Evolutionary conservation across 2,113 vertebrate genomes (phyloP).

Genomic region (Vanacampus margaritifer): DNA sequence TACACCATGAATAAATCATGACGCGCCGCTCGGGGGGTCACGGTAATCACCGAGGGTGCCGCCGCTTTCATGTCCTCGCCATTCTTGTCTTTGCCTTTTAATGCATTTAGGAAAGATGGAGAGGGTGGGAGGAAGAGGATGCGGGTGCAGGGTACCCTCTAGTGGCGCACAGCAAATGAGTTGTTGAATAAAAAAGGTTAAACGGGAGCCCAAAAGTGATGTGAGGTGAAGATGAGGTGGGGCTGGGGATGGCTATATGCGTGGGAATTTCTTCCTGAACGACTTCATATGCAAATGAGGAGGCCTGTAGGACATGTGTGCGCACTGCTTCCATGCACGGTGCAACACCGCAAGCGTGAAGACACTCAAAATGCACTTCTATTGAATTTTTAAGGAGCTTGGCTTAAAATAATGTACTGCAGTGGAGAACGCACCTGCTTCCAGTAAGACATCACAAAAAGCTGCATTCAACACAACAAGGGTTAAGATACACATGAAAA

Average conservation of each 20-base stretch:
- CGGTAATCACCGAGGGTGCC: slow-evolving; percentile 17
- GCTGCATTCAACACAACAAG: not conserved
- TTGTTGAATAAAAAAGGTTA: slow-evolving; percentile 45
- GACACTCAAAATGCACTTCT: too few relatives aligned
- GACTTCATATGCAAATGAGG: slow-evolving; percentile 58
- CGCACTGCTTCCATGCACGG: not conserved
- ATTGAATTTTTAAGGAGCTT: not conserved
- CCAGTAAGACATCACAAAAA: not conserved
- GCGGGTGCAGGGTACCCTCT: slow-evolving; percentile 62
- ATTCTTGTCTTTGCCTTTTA: slow-evolving; percentile 6
- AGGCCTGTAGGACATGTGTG: not conserved
- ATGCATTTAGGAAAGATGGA: not conserved
- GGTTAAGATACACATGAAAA: slow-evolving; percentile 52
- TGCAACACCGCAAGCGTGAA: not conserved
- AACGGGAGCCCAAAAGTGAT: slow-evolving; percentile 27
- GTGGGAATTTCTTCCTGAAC: slow-evolving; percentile 32
- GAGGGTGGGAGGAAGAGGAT: not conserved
- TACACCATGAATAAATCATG: slow-evolving; percentile 11
- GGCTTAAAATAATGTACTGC: not conserved
- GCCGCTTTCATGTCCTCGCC: slow-evolving; percentile 13
- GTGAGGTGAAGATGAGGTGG: slow-evolving; percentile 28
- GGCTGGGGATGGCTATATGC: not conserved
- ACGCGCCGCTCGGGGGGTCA: not conserved
- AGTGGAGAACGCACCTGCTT: not conserved
- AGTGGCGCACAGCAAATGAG: slow-evolving; percentile 56